phyloP scores from a whole-genome alignment of 2,113 vertebrate genomes.

The Periophthalmus modestus region DNA sequence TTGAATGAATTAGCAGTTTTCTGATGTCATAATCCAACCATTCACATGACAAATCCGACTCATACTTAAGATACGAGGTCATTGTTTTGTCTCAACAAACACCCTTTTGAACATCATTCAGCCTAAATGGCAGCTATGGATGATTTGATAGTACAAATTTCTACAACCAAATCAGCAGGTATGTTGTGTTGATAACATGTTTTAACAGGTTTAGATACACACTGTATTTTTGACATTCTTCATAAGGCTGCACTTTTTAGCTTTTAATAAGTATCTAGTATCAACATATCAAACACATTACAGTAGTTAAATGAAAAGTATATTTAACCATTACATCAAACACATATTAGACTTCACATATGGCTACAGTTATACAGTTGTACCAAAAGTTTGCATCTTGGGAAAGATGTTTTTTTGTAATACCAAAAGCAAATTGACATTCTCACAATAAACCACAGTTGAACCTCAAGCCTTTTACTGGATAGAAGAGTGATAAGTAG shows the following conservation, averaged over 20 bases:
- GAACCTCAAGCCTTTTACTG: conserved; percentile 3
- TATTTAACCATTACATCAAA: not conserved
- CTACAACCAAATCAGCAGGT: no score
- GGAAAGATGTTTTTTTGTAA: conserved; percentile 31
- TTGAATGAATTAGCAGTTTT: not conserved
- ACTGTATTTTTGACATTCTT: no score
- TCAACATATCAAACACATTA: not conserved
- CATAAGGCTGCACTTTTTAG: no score
- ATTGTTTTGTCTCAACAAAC: not conserved
- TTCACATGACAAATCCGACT: not conserved
- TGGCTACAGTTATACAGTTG: not conserved
- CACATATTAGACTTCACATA: not conserved
- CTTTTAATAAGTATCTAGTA: not conserved
- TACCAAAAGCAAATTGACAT: conserved; percentile 33
- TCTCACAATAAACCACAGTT: conserved; percentile 39
- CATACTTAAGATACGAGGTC: not conserved
- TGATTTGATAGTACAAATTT: not conserved
- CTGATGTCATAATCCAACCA: not conserved
- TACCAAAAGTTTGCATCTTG: not conserved
- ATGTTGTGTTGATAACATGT: no score
- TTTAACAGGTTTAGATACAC: no score
- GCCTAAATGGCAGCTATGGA: not conserved
- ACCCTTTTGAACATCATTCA: not conserved
- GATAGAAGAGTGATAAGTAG: not conserved
- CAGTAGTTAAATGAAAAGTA: not conserved